phyloP scores from a whole-genome alignment of 2,113 vertebrate species.

The Hiodon alosoides region DNA sequence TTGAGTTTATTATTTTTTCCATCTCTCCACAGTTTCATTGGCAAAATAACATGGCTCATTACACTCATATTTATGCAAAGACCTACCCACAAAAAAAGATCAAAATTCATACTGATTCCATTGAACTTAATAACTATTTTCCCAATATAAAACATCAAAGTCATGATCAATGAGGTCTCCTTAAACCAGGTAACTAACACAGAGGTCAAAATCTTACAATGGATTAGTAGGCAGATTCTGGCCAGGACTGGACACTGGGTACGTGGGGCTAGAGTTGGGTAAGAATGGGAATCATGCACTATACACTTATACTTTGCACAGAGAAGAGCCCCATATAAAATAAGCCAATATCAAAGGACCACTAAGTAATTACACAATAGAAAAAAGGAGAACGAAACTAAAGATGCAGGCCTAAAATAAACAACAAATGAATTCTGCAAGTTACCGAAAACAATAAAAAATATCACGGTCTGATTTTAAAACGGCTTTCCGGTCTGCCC shows the following conservation, averaged over 20 bases:
- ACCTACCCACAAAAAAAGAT: conserved; percentile 64
- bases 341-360: conserved; percentile 4
- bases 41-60: conserved; percentile 76
- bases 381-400: conserved; percentile 34
- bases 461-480: conserved; percentile 33
- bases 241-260: conserved; percentile 39
- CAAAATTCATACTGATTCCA: conserved; percentile 57
- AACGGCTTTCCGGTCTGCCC: conserved; percentile 14
- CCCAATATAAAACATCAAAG: conserved; percentile 18
- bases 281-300: conserved; percentile 52
- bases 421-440: conserved; percentile 38
- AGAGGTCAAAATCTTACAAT: conserved; percentile 55
- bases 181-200: conserved; percentile 58
- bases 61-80: conserved; percentile 62
- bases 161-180: conserved; percentile 32
- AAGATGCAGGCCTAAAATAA: conserved; percentile 6
- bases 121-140: conserved; percentile 10
- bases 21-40: conserved; percentile 57
- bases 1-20: conserved; percentile 50
- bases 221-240: conserved; percentile 48
- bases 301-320: conserved; percentile 37
- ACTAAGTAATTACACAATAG: conserved; percentile 36
- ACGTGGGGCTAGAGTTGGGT: conserved; percentile 32
- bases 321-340: conserved; percentile 36
- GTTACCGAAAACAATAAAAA: conserved; percentile 32